These are phyloP conservation scores for Acrobasis suavella DNA, from an alignment of 2,888 invertebrate genomes.

Conservation along the genomic window DNA sequence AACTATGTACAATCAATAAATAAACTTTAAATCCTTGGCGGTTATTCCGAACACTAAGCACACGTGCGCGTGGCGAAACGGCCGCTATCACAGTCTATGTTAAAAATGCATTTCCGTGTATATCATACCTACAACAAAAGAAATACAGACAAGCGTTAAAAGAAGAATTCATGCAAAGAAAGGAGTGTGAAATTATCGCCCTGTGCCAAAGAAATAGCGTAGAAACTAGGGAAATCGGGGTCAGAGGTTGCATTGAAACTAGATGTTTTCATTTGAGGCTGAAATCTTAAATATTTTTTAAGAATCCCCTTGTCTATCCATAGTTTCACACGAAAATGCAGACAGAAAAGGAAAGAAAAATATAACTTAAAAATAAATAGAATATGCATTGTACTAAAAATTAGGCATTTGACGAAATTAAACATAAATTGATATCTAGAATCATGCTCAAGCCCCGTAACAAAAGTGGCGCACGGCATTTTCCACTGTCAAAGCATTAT, in stretches of 20 bases:
- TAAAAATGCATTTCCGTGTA: constrained; percentile 72
- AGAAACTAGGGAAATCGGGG: too few relatives aligned
- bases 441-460: background rate
- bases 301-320: background rate
- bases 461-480: background rate
- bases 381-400: background rate
- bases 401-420: background rate
- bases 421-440: background rate
- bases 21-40: constrained; percentile 59
- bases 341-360: constrained; percentile 1
- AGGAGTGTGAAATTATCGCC: constrained; percentile 22
- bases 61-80: constrained; percentile 58
- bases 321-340: background rate
- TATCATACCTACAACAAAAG: constrained; percentile 80
- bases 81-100: constrained; percentile 76
- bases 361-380: background rate
- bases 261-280: too few relatives aligned
- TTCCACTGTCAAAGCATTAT: too few relatives aligned
- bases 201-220: constrained; percentile 1
- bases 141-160: constrained; percentile 72
- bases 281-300: background rate
- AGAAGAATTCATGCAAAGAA: constrained; percentile 59
- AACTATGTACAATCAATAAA: constrained; percentile 62
- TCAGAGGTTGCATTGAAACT: too few relatives aligned
- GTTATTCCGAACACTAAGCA: constrained; percentile 64